Evolutionary conservation across 2,113 vertebrate genomes (phyloP).

Genomic region (Dromiciops gliroides): DNA sequence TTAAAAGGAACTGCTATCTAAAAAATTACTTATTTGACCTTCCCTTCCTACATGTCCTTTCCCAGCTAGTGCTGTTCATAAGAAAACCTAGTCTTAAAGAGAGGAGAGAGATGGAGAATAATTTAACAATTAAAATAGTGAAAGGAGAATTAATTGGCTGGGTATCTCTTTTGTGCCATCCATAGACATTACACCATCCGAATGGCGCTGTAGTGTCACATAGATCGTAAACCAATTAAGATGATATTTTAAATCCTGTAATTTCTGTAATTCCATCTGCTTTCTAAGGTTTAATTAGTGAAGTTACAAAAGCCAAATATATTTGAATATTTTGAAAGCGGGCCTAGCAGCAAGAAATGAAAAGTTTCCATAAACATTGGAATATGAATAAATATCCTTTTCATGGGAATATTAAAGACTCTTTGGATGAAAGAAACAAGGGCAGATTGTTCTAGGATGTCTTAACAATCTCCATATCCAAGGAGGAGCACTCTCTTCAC

Average conservation of each 20-base stretch:
- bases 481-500: conserved; percentile 35
- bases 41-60: conserved; percentile 35
- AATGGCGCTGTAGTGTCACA: conserved; percentile 85
- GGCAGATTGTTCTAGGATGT: conserved; percentile 57
- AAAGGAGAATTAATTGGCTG: conserved; percentile 84
- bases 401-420: conserved; percentile 49
- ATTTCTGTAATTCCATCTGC: conserved; percentile 89
- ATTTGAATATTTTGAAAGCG: conserved; percentile 88
- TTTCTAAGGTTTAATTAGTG: conserved; percentile 88
- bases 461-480: conserved; percentile 45
- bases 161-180: conserved; percentile 77
- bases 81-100: conserved; percentile 45
- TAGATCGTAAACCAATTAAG: conserved; percentile 89
- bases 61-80: conserved; percentile 27
- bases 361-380: conserved; percentile 82
- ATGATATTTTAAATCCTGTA: conserved; percentile 86
- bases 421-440: conserved; percentile 52
- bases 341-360: conserved; percentile 83
- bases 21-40: neutral
- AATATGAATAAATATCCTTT: conserved; percentile 75
- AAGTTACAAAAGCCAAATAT: conserved; percentile 89
- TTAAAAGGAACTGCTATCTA: neutral
- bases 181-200: conserved; percentile 81
- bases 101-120: conserved; percentile 52
- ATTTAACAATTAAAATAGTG: conserved; percentile 77